Conservation (phyloP, 2,888 invertebrate genomes). For the Sisyra nigra region DNA sequence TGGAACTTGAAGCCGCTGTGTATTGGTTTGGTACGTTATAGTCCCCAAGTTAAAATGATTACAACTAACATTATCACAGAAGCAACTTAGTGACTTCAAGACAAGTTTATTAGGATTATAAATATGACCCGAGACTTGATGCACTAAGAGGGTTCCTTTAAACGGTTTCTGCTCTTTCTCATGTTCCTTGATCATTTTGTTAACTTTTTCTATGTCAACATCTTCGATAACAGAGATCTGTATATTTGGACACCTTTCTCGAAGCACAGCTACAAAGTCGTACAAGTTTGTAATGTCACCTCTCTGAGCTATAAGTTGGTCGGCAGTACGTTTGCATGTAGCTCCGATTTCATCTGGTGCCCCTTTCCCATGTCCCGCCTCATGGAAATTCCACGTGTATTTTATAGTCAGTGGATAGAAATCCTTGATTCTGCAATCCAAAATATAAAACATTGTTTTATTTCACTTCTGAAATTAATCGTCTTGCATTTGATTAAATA, state of each 20-base stretch:
- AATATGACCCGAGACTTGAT: conserved; percentile 13
- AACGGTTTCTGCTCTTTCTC: conserved; percentile 13
- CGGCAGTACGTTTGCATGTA: conserved; percentile 20
- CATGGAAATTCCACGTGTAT: conserved; percentile 18
- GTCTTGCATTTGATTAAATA: too few species aligned
- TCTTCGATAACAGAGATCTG: conserved; percentile 12
- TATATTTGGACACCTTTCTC: conserved; percentile 14
- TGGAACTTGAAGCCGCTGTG: not conserved
- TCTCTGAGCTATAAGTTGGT: conserved; percentile 18
- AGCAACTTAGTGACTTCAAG: conserved; percentile 16
- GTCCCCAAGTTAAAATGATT: conserved; percentile 11
- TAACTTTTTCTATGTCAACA: conserved; percentile 14
- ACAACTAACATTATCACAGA: conserved; percentile 12
- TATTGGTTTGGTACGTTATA: not conserved
- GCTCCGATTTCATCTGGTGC: conserved; percentile 21
- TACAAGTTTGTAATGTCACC: conserved; percentile 17
- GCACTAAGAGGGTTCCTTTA: conserved; percentile 15
- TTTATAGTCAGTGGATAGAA: conserved; percentile 14
- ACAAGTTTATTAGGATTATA: conserved; percentile 13
- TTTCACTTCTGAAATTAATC: too few species aligned
- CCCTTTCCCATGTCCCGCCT: conserved; percentile 20
- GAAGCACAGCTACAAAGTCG: conserved; percentile 13
- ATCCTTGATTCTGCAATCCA: conserved; percentile 16
- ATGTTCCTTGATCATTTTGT: conserved; percentile 12
- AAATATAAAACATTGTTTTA: conserved; percentile 17